Evolutionary conservation across 1,140 invertebrate genomes (phyloP).

Genomic region (Whitmania pigra): DNA sequence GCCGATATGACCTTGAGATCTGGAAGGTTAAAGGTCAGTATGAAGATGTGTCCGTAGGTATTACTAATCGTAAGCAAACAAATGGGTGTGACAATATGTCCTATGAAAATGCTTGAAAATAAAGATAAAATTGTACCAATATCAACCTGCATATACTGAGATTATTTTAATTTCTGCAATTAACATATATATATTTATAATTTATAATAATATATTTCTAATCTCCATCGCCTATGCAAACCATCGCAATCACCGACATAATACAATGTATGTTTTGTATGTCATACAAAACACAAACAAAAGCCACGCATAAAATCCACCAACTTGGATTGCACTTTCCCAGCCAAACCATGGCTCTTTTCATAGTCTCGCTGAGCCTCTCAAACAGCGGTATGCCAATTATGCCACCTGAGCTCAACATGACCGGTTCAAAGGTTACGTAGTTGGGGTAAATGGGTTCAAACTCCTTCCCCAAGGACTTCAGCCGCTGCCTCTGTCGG

Average conservation of each 20-base stretch:
- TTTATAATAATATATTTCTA: too few relatives aligned
- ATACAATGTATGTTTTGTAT: too few relatives aligned
- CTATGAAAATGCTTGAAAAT: too few relatives aligned
- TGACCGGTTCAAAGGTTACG: conserved; percentile 18
- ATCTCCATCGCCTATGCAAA: not conserved
- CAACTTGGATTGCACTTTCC: conserved; percentile 5
- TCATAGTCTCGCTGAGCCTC: conserved; percentile 21
- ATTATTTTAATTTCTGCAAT: too few relatives aligned
- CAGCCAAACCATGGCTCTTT: conserved; percentile 21
- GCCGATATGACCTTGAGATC: conserved; percentile 18
- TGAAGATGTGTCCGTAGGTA: too few relatives aligned
- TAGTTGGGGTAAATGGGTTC: conserved; percentile 3
- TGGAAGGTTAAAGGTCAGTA: not conserved
- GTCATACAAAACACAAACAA: not conserved
- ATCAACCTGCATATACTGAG: too few relatives aligned
- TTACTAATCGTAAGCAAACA: too few relatives aligned
- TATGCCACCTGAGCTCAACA: conserved; percentile 17
- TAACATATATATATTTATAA: too few relatives aligned
- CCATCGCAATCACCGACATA: too few relatives aligned
- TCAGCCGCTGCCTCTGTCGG: not conserved
- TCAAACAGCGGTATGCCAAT: conserved; percentile 19
- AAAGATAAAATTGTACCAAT: too few relatives aligned
- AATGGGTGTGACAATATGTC: too few relatives aligned
- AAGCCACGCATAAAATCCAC: not conserved
- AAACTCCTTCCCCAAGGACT: not conserved